Conservation (phyloP, 2,113 vertebrate genomes). For the Tinamus guttatus region DNA sequence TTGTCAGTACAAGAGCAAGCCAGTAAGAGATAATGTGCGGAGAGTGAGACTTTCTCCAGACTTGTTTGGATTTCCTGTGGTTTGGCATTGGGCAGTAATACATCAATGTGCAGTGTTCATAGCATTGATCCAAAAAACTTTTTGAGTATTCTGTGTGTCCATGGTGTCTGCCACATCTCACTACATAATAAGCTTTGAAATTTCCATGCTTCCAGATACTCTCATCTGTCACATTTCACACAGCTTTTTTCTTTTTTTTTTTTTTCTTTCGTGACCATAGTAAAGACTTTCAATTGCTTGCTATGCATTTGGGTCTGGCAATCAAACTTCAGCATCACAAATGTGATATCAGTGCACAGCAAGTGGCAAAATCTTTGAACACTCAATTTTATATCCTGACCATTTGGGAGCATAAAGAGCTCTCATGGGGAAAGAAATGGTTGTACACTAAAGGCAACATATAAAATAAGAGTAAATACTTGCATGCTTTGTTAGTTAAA, state of each 20-base stretch:
- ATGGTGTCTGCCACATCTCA: not conserved
- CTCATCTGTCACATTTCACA: not conserved
- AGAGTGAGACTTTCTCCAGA: not conserved
- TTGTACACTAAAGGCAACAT: constrained; percentile 48
- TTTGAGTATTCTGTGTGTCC: not conserved
- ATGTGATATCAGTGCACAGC: constrained; percentile 33
- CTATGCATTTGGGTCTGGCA: constrained; percentile 22
- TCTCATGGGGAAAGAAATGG: constrained; percentile 46
- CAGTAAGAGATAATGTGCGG: not conserved
- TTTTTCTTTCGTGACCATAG: not conserved
- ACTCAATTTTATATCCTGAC: constrained; percentile 65
- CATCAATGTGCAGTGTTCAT: rapidly evolving
- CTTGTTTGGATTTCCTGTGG: not conserved
- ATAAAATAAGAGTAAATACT: constrained; percentile 65
- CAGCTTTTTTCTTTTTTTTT: constrained; percentile 3
- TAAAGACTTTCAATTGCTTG: constrained; percentile 2
- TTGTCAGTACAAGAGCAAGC: not conserved
- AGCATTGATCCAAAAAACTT: not conserved
- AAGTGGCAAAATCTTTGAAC: constrained; percentile 75
- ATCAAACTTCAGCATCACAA: constrained; percentile 58
- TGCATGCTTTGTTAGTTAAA: constrained; percentile 78
- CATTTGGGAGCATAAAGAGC: constrained; percentile 72
- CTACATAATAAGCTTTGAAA: not conserved
- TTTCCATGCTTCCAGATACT: not conserved
- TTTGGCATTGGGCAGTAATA: not conserved